Percentiles rank a stretch among this genome's conserved stretches.
Conservation (phyloP, 2,113 vertebrate species). For the Phycodurus eques region DNA sequence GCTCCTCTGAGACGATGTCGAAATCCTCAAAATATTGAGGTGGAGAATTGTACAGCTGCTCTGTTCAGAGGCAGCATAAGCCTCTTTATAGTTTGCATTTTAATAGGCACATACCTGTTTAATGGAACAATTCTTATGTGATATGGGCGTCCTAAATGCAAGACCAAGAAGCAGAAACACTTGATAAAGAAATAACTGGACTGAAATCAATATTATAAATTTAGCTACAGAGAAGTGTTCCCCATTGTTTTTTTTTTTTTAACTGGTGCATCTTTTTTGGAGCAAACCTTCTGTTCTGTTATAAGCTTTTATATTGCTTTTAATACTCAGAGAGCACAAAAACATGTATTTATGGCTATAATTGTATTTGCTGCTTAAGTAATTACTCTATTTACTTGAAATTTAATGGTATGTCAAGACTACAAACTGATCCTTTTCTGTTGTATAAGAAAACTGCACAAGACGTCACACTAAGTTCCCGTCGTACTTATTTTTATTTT, state of each 20-base stretch:
- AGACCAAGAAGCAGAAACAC: constrained; percentile 31
- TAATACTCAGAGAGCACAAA: background rate
- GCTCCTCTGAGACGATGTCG: constrained; percentile 57
- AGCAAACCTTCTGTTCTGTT: background rate
- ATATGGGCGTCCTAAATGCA: constrained; percentile 32
- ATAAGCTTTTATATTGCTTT: background rate
- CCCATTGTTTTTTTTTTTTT: background rate
- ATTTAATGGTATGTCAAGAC: background rate
- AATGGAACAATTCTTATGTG: constrained; percentile 46
- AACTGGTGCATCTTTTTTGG: background rate
- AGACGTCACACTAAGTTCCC: background rate
- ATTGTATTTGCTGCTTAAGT: background rate
- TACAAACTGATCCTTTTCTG: background rate
- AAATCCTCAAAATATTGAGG: constrained; percentile 65
- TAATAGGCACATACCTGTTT: constrained; percentile 54
- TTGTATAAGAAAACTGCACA: background rate
- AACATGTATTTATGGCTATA: background rate
- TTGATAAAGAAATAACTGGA: constrained; percentile 24
- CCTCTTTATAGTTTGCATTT: constrained; percentile 57
- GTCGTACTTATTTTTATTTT: background rate
- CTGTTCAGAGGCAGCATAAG: constrained; percentile 45
- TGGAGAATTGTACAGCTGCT: constrained; percentile 69
- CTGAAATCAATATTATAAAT: constrained; percentile 23
- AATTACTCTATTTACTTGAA: background rate
- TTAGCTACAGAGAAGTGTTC: background rate